These are phyloP conservation scores for Lobophora halterata DNA, from an alignment of 2,888 invertebrate genomes.

Conservation along the genomic window DNA sequence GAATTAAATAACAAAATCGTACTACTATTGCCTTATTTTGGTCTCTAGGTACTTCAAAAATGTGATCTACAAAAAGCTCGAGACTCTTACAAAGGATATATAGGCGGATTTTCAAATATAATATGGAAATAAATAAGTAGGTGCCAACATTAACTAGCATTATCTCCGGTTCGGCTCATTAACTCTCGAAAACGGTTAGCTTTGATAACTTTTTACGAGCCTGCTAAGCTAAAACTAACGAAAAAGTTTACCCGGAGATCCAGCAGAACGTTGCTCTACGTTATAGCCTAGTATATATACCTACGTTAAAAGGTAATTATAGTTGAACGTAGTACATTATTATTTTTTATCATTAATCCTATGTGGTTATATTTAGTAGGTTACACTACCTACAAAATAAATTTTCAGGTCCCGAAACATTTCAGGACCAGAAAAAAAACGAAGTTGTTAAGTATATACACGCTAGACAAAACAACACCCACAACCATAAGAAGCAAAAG, in stretches of 20 bases:
- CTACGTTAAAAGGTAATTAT: background rate
- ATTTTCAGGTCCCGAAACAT: no score
- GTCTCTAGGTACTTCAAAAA: no score
- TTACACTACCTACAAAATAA: no score
- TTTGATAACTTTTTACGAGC: constrained; percentile 65
- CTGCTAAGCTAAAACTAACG: constrained; percentile 40
- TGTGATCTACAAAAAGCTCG: no score
- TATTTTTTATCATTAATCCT: no score
- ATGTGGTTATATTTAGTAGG: no score
- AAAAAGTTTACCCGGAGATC: constrained; percentile 24
- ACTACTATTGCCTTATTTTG: no score
- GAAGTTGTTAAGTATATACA: no score
- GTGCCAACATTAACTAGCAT: constrained; percentile 34
- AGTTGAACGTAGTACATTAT: no score
- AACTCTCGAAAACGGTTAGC: constrained; percentile 57
- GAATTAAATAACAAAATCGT: no score
- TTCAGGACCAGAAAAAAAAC: no score
- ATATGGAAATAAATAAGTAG: constrained; percentile 22
- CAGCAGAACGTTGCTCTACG: constrained; percentile 3
- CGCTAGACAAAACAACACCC: constrained; percentile 10
- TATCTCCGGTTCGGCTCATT: constrained; percentile 67
- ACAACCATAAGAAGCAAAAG: constrained; percentile 12
- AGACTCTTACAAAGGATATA: no score
- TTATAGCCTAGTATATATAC: background rate
- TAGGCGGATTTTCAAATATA: constrained; percentile 9